These are phyloP conservation scores for Pseudeuparius sepicola DNA, from an alignment of 2,888 invertebrate genomes.

Conservation along the genomic window DNA sequence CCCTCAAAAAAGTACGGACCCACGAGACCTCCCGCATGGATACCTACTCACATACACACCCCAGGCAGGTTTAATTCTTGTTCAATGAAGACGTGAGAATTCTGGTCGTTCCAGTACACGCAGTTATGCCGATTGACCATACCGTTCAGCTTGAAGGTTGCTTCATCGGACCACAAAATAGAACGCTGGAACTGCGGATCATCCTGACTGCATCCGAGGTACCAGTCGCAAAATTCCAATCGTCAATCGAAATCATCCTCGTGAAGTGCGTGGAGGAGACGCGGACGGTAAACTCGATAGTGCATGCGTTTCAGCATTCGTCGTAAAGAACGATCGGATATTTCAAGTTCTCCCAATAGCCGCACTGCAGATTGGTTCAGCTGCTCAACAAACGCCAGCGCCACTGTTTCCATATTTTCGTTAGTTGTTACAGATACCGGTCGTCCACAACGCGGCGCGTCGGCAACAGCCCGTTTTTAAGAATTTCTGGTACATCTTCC, in stretches of 20 bases:
- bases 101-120: conserved; percentile 24
- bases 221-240: conserved; percentile 23
- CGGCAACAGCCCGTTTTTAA: neutral
- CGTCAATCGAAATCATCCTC: conserved; percentile 19
- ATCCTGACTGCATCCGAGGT: conserved; percentile 15
- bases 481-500: conserved; percentile 5
- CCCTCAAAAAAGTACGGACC: conserved; percentile 21
- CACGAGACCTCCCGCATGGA: conserved; percentile 21
- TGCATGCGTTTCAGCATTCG: conserved; percentile 12
- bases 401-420: conserved; percentile 10
- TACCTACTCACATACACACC: conserved; percentile 23
- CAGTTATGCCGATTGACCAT: conserved; percentile 26
- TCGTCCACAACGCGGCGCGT: conserved; percentile 5
- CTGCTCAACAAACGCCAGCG: conserved; percentile 12
- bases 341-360: conserved; percentile 11
- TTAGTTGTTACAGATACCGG: conserved; percentile 2
- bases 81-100: conserved; percentile 18
- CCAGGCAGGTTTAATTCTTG: conserved; percentile 20
- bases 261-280: conserved; percentile 17
- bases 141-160: conserved; percentile 26
- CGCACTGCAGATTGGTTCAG: conserved; percentile 14
- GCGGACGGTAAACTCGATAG: conserved; percentile 15
- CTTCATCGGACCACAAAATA: conserved; percentile 25
- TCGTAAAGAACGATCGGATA: conserved; percentile 12
- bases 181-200: conserved; percentile 22